A percentile compares a stretch with the other conserved stretches of the same genome.
Evolutionary conservation across 2,797 vertebrate species (phyloP).

Genomic region (Macropodus opercularis): DNA sequence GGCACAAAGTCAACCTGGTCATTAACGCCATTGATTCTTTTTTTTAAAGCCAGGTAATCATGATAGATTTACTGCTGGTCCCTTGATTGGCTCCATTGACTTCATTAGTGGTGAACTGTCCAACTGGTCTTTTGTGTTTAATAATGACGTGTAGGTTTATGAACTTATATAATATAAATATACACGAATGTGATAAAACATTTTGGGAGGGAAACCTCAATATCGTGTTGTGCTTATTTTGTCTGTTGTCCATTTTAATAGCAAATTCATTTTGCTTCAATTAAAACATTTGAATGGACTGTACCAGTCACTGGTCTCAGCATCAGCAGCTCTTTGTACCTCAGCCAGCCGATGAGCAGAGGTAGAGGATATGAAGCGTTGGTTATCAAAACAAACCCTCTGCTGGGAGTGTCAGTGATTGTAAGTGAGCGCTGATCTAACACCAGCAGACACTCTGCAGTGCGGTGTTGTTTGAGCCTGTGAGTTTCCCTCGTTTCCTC

Average conservation of each 20-base stretch:
- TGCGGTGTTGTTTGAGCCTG: slow-evolving; percentile 36
- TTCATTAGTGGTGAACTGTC: slow-evolving; percentile 17
- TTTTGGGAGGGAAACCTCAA: too few relatives aligned
- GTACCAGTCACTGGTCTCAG: too few relatives aligned
- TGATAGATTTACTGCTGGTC: slow-evolving; percentile 54
- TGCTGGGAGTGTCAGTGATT: slow-evolving; percentile 41
- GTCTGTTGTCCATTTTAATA: too few relatives aligned
- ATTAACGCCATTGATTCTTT: slow-evolving; percentile 58
- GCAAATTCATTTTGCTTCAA: too few relatives aligned
- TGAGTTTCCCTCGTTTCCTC: slow-evolving; percentile 42
- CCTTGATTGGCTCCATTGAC: slow-evolving; percentile 50
- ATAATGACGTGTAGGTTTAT: slow-evolving; percentile 43
- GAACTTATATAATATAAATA: too few relatives aligned
- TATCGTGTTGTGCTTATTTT: too few relatives aligned
- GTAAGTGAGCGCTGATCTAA: slow-evolving; percentile 49
- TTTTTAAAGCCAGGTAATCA: slow-evolving; percentile 55
- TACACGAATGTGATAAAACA: too few relatives aligned
- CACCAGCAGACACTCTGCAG: slow-evolving; percentile 42
- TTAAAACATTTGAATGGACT: too few relatives aligned
- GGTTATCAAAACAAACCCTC: slow-evolving; percentile 31
- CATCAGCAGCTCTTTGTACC: too few relatives aligned
- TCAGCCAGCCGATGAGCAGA: background rate
- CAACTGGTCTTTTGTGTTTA: slow-evolving; percentile 22
- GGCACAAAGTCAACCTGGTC: slow-evolving; percentile 58
- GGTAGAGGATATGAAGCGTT: background rate